phyloP scores from a whole-genome alignment of 2,797 vertebrate species.

The Coilia nasus region DNA sequence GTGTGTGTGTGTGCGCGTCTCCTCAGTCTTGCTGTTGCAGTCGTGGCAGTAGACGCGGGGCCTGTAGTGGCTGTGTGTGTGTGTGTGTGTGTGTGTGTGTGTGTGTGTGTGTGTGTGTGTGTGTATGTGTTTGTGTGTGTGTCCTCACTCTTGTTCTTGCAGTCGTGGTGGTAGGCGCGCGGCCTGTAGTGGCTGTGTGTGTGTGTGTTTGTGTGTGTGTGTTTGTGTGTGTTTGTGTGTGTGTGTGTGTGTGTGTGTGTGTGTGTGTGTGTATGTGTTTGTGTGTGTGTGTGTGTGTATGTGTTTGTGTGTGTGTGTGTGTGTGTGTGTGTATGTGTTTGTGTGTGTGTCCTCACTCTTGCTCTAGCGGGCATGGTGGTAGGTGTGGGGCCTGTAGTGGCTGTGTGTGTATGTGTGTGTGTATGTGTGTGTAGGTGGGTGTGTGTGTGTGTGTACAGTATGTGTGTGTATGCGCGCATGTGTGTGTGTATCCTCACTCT shows the following conservation, averaged over 20 bases:
- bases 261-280: not conserved
- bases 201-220: not conserved
- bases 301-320: not conserved
- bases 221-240: not conserved
- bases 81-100: conserved; percentile 5
- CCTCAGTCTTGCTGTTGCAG: conserved; percentile 89
- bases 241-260: not conserved
- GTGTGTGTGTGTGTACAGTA: too few relatives aligned
- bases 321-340: too few relatives aligned
- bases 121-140: not conserved
- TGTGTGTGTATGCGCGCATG: too few relatives aligned
- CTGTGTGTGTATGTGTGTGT: not conserved
- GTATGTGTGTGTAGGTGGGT: too few relatives aligned
- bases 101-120: not conserved
- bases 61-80: conserved; percentile 62
- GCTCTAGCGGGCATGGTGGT: too few relatives aligned
- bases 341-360: too few relatives aligned
- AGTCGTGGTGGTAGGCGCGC: not conserved
- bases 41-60: conserved; percentile 82
- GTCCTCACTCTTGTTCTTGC: conserved; percentile 68
- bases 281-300: not conserved
- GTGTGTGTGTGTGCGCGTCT: too few relatives aligned
- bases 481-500: conserved; percentile 75
- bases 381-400: too few relatives aligned
- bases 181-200: not conserved